Conservation (phyloP, 2,888 invertebrate genomes). For the Frankliniella fusca region DNA sequence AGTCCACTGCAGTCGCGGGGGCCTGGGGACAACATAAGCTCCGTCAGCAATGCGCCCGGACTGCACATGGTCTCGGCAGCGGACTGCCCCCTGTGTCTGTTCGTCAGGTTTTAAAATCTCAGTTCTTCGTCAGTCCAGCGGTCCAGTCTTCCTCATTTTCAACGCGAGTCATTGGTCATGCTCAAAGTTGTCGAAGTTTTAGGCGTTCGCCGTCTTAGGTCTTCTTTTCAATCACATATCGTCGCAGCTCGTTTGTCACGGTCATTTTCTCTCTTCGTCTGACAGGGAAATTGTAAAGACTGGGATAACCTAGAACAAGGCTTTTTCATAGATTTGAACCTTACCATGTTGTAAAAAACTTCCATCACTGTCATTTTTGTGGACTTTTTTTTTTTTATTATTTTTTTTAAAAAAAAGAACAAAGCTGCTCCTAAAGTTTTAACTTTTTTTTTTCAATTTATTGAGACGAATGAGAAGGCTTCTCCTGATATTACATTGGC, state of each 20-base stretch:
- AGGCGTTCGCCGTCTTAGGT: too few relatives aligned
- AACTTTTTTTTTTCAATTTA: too few relatives aligned
- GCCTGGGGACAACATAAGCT: neutral
- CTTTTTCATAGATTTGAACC: too few relatives aligned
- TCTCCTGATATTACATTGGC: too few relatives aligned
- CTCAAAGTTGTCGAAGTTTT: neutral
- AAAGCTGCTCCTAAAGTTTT: too few relatives aligned
- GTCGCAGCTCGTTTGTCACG: too few relatives aligned
- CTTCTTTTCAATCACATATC: too few relatives aligned
- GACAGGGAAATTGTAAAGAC: too few relatives aligned
- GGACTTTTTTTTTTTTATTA: neutral
- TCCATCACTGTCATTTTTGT: neutral
- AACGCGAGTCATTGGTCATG: neutral
- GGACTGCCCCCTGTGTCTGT: neutral
- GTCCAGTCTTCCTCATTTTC: neutral
- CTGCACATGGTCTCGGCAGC: neutral
- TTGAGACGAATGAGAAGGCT: too few relatives aligned
- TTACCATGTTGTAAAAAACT: neutral
- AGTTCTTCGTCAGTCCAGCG: neutral
- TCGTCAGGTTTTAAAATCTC: neutral
- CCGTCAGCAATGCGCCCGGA: neutral
- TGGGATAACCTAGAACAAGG: too few relatives aligned
- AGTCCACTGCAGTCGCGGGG: neutral
- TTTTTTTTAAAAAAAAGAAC: neutral
- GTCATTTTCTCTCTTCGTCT: too few relatives aligned